Evolutionary conservation across 2,113 vertebrate genomes (phyloP).

Genomic region (Indri indri): DNA sequence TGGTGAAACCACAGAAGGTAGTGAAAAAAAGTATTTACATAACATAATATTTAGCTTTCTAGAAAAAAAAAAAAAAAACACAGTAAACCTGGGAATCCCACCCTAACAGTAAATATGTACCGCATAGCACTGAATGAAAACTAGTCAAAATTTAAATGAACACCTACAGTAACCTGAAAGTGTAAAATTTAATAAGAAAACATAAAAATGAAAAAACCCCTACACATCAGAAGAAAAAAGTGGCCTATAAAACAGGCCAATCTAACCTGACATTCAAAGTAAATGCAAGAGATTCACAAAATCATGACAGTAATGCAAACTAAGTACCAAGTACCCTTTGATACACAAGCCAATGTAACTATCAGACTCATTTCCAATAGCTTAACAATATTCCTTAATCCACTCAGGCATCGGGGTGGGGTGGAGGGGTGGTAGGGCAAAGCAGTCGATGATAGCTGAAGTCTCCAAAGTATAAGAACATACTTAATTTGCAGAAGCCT

Average conservation of each 20-base stretch:
- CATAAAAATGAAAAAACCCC: slow-evolving; percentile 76
- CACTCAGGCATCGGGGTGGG: slow-evolving; percentile 66
- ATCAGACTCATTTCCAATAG: slow-evolving; percentile 83
- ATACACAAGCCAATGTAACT: slow-evolving; percentile 83
- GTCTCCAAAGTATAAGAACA: slow-evolving; percentile 81
- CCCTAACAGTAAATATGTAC: slow-evolving; percentile 81
- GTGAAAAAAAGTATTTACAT: slow-evolving; percentile 77
- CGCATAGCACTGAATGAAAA: slow-evolving; percentile 80
- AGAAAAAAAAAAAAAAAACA: slow-evolving; percentile 66
- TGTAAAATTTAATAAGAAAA: slow-evolving; percentile 75
- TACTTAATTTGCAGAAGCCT: slow-evolving; percentile 81
- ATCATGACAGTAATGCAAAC: slow-evolving; percentile 84
- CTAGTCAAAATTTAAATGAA: slow-evolving; percentile 74
- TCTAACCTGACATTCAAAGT: slow-evolving; percentile 87
- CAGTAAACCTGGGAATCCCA: slow-evolving; percentile 80
- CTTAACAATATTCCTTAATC: slow-evolving; percentile 67
- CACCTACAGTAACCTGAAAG: slow-evolving; percentile 76
- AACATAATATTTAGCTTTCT: slow-evolving; percentile 68
- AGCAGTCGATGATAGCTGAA: slow-evolving; percentile 80
- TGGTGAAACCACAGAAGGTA: slow-evolving; percentile 71
- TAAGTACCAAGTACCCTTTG: slow-evolving; percentile 87
- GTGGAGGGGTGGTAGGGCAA: background rate
- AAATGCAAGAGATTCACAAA: slow-evolving; percentile 87
- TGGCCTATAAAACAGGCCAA: slow-evolving; percentile 89
- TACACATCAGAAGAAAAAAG: slow-evolving; percentile 78